Conservation (phyloP, 2,888 invertebrate genomes). For the Drosophila algonquin region DNA sequence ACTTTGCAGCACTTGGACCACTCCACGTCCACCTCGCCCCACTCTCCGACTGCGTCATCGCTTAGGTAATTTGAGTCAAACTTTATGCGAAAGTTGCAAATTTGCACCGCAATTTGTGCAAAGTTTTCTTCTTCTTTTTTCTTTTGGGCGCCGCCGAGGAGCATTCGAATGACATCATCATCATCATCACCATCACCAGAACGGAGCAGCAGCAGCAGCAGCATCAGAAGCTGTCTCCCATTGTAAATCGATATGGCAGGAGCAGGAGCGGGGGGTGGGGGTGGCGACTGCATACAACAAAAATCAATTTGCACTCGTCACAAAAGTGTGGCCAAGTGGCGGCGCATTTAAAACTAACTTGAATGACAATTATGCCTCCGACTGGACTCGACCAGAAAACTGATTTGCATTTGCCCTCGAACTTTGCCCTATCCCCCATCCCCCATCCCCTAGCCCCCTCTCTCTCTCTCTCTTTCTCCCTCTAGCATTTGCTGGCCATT, state of each 20-base stretch:
- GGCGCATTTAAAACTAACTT: conserved; percentile 61
- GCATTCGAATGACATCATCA: conserved; percentile 42
- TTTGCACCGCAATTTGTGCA: conserved; percentile 74
- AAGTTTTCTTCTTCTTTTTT: conserved; percentile 53
- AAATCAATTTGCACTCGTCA: conserved; percentile 61
- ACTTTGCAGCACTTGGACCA: neutral
- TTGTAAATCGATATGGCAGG: conserved; percentile 39
- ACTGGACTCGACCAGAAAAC: conserved; percentile 17
- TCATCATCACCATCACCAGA: neutral
- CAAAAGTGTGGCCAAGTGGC: conserved; percentile 58
- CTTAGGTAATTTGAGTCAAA: conserved; percentile 73
- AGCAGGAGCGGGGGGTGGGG: neutral
- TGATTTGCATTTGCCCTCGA: conserved; percentile 52
- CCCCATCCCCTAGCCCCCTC: neutral
- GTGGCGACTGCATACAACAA: conserved; percentile 23
- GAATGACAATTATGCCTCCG: conserved; percentile 56
- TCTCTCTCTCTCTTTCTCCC: neutral
- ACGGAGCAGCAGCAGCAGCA: neutral
- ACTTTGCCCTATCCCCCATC: neutral
- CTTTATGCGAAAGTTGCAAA: conserved; percentile 77
- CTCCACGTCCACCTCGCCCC: neutral
- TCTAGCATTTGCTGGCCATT: neutral
- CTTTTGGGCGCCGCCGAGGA: conserved; percentile 19
- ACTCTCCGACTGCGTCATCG: conserved; percentile 35
- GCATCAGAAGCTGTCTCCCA: neutral